Evolutionary conservation across 2,888 invertebrate genomes (phyloP), one percentile per base, ranked within the genome.

Genomic region (Polyploca ridens): DNA sequence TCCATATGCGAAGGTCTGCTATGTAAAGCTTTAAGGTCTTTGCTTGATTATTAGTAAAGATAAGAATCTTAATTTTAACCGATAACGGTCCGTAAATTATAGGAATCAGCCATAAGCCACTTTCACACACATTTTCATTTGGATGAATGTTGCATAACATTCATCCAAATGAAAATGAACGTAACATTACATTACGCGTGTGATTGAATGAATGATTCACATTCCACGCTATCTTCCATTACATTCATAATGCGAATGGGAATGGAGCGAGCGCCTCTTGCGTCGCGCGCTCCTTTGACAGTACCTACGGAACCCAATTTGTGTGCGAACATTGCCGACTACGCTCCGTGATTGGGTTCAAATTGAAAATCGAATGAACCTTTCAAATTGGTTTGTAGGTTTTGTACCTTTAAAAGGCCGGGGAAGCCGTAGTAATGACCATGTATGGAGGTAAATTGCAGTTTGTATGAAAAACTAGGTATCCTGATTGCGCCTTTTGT

Each of bases 331-430:
- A 61, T 62, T 64, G 68, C 66, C 63, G 63, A 63, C 62, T 62
- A 63, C 69, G 69, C 65, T 63, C 61, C 54, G 66, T 71, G 72
- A 73, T 73, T 73, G 72, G 66, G 65, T 66, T 65, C 64, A 68
- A 73, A 73, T 73, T 73, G 72, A 69, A 73, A 73, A 73, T 73
- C 69, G 72, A 73, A 71, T 73, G 68, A 70, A 66, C 58, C 57
- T 19, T 46, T 19, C 58, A 66, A 66, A 62, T 66, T 61, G 63
- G 33, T 63, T 62, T 14, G 49, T 44, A 58, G 35, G 62, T 62
- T 33, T 19, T 19, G 16, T 61, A 27, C 61, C n/a, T 19, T 59
- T 44, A 61, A 11, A 38, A 38, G 16, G 38, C 16, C 3, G 10
- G 41, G 41, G 14, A 19, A 54, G n/a, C 16, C 16, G 16, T 19